These are phyloP conservation scores for Odontocolon sp. DNA, from an alignment of 2,888 invertebrate species.

Conservation along the genomic window DNA sequence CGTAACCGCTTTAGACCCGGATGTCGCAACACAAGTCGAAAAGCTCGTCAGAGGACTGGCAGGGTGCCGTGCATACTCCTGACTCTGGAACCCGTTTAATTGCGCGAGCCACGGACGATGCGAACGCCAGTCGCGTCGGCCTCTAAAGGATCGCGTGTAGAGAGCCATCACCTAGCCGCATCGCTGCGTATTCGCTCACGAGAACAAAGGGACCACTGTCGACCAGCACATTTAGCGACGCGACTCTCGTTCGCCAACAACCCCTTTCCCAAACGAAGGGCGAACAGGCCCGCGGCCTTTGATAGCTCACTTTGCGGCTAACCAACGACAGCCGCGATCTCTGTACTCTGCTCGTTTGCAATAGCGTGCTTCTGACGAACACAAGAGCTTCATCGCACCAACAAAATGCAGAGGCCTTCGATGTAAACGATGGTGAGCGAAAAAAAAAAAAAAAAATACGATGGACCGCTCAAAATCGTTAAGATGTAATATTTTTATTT, in stretches of 20 bases:
- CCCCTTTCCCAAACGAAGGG: conserved; percentile 19
- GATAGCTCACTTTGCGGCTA: conserved; percentile 67
- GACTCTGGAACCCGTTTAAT: conserved; percentile 40
- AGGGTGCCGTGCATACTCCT: conserved; percentile 12
- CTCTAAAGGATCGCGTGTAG: conserved; percentile 37
- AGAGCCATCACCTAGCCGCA: conserved; percentile 25
- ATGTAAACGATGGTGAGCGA: no score
- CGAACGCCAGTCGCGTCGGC: conserved; percentile 28
- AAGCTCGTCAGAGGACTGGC: conserved; percentile 49
- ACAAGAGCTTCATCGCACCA: neutral
- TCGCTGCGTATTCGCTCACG: conserved; percentile 20
- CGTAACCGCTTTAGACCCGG: conserved; percentile 59
- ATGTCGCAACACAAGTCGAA: conserved; percentile 51
- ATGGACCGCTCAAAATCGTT: no score
- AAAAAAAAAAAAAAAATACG: no score
- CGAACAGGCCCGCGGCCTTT: conserved; percentile 54
- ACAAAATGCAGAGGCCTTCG: neutral
- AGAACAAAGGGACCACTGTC: conserved; percentile 61
- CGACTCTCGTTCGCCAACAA: conserved; percentile 13
- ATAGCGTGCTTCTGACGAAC: neutral
- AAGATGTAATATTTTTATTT: no score
- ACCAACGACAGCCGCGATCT: conserved; percentile 16
- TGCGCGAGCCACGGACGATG: conserved; percentile 22
- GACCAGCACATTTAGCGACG: conserved; percentile 26
- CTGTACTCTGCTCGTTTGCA: neutral